Conservation (phyloP, 2,113 vertebrate genomes). For the Thalassoma bifasciatum region DNA sequence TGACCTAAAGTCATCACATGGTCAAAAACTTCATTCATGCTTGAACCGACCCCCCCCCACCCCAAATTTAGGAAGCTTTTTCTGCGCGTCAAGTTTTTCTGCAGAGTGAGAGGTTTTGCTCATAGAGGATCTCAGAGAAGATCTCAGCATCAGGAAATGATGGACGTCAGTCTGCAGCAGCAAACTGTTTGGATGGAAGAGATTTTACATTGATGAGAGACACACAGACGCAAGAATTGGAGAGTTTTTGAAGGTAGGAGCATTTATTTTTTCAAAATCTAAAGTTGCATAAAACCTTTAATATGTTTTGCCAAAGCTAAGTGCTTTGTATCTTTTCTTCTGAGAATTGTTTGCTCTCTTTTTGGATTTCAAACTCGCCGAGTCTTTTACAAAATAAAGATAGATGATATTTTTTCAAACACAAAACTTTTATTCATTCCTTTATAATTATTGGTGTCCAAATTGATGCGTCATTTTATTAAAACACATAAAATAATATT, state of each 20-base stretch:
- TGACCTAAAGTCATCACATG: conserved; percentile 33
- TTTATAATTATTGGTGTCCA: no score
- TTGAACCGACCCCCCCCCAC: background rate
- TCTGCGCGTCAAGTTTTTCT: conserved; percentile 6
- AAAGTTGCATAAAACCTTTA: conserved; percentile 13
- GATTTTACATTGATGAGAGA: conserved; percentile 7
- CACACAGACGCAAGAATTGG: background rate
- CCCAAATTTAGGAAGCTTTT: no score
- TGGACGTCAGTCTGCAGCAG: conserved; percentile 32
- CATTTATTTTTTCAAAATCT: background rate
- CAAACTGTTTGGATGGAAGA: conserved; percentile 25
- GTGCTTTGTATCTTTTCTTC: background rate
- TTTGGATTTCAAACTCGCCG: background rate
- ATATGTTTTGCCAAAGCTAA: background rate
- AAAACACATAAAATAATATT: background rate
- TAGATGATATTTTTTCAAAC: no score
- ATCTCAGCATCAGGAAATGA: conserved; percentile 37
- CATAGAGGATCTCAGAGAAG: conserved; percentile 14
- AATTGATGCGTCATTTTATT: no score
- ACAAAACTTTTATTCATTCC: no score
- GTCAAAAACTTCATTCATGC: conserved; percentile 31
- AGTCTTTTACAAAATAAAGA: no score
- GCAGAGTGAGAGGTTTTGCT: conserved; percentile 40
- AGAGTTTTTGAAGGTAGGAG: conserved; percentile 62
- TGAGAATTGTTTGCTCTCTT: background rate